Conservation (phyloP, 2,113 vertebrate species). For the Phocoena phocoena region DNA sequence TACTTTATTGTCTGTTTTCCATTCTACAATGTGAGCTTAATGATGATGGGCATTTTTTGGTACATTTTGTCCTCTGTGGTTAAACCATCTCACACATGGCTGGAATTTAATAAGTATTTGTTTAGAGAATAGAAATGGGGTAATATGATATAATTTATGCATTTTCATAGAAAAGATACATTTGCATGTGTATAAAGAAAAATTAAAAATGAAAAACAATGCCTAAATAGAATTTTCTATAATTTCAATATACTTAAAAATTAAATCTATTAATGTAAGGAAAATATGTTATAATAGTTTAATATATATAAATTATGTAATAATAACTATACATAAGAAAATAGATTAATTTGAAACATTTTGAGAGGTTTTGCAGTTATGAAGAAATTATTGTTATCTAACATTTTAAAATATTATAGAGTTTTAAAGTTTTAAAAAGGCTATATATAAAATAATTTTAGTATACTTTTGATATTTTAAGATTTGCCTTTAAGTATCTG, state of each 20-base stretch:
- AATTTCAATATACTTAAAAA: neutral
- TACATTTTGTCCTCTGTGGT: neutral
- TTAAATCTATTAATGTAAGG: neutral
- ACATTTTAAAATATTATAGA: neutral
- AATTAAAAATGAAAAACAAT: neutral
- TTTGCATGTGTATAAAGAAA: neutral
- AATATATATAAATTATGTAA: neutral
- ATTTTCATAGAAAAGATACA: neutral
- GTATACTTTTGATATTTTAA: neutral
- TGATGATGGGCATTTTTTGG: neutral
- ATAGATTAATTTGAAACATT: neutral
- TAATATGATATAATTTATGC: neutral
- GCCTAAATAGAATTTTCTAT: neutral
- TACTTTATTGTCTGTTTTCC: neutral
- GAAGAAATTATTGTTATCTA: neutral
- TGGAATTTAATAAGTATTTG: neutral
- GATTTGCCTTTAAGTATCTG: neutral
- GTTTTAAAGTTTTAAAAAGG: neutral
- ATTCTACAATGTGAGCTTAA: neutral
- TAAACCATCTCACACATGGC: neutral
- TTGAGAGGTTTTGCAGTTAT: neutral
- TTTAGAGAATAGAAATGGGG: neutral
- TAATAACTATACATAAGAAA: neutral
- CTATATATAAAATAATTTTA: neutral
- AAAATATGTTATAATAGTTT: neutral